Conservation (phyloP, 2,113 vertebrate species). For the Synodontis membranacea region DNA sequence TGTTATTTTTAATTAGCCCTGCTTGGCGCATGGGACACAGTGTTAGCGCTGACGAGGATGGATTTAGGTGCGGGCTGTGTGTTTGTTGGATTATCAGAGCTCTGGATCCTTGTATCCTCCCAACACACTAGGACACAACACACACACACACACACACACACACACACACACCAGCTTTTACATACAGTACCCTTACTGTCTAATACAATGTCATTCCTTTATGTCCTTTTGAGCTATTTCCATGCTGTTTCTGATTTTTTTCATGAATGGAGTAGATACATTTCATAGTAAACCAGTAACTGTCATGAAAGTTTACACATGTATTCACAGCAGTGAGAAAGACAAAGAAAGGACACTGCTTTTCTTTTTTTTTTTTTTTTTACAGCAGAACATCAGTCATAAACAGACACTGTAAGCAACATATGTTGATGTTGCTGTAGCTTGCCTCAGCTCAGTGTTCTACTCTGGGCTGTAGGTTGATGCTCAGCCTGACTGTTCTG, state of each 20-base stretch:
- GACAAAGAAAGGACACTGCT: background rate
- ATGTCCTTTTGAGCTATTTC: background rate
- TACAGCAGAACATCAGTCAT: background rate
- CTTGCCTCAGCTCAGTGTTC: slow-evolving; percentile 62
- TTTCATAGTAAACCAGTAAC: background rate
- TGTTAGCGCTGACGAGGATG: slow-evolving; percentile 73
- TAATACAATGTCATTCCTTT: background rate
- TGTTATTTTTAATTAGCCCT: slow-evolving; percentile 82
- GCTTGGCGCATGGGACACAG: slow-evolving; percentile 64
- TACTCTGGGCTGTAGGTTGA: slow-evolving; percentile 53
- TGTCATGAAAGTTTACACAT: background rate
- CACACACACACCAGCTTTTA: background rate
- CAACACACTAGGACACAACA: background rate
- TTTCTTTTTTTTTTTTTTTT: no score
- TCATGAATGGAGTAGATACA: background rate
- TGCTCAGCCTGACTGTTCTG: slow-evolving; percentile 64
- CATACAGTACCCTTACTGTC: background rate
- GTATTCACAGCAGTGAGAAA: background rate
- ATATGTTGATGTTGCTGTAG: slow-evolving; percentile 65
- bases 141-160: slow-evolving; percentile 8
- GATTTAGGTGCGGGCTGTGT: slow-evolving; percentile 65
- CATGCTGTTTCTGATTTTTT: background rate
- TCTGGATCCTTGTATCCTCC: slow-evolving; percentile 35
- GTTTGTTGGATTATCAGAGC: slow-evolving; percentile 54
- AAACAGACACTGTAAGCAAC: background rate